phyloP scores from a whole-genome alignment of 2,797 vertebrate genomes.

The Acanthurus leucopareius region DNA sequence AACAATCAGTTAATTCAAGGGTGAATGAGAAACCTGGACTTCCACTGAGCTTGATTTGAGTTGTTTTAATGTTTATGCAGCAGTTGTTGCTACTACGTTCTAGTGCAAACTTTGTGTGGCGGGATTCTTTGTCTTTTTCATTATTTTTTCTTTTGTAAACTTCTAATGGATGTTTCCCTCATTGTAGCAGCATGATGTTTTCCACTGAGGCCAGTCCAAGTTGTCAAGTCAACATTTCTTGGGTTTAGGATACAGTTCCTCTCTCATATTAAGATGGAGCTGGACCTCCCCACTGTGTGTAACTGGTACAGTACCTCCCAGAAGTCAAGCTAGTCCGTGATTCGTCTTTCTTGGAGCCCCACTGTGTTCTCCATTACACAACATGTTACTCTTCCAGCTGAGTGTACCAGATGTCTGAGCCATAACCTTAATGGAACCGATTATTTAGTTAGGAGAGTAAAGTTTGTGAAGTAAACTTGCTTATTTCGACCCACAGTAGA shows the following conservation, averaged over 20 bases:
- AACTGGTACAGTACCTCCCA: slow-evolving; percentile 34
- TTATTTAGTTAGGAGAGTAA: slow-evolving; percentile 24
- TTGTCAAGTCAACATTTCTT: background rate
- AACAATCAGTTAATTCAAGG: background rate
- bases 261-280: slow-evolving; percentile 3
- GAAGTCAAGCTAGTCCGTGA: background rate
- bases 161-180: background rate
- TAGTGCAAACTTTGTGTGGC: background rate
- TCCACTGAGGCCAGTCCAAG: background rate
- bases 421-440: slow-evolving; percentile 33
- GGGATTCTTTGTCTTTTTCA: background rate
- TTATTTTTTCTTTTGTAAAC: background rate
- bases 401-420: slow-evolving; percentile 38
- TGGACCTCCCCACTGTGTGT: slow-evolving; percentile 31
- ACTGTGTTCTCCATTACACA: slow-evolving; percentile 37
- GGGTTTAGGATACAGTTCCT: slow-evolving; percentile 11
- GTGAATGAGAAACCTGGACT: background rate
- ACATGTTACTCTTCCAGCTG: slow-evolving; percentile 31
- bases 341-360: slow-evolving; percentile 11
- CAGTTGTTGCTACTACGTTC: background rate
- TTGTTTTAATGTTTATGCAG: background rate
- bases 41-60: background rate
- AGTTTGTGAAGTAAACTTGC: slow-evolving; percentile 16
- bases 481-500: background rate
- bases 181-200: slow-evolving; percentile 9